Evolutionary conservation across 2,113 vertebrate species (phyloP), one percentile per base, ranked within the genome.

Genomic region (Cebus imitator): DNA sequence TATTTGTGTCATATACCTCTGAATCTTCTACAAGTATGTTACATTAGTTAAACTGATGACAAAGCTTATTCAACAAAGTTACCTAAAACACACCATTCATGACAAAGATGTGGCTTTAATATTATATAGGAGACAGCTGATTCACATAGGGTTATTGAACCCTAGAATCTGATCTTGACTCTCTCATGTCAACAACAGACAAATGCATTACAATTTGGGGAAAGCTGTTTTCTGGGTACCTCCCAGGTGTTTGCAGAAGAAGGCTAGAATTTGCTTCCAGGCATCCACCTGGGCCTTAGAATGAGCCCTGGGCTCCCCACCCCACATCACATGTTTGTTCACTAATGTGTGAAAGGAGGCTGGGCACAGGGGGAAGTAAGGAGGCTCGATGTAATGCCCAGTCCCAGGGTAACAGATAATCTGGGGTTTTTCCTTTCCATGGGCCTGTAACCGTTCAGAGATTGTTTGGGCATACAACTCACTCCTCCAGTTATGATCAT

Each of bases 401-500:
- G 99, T 98, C 94, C 98, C 99, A 4, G 99, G 99, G 85, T 99
- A 99, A 48, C 87, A 98, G 25, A 99, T 35, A 95, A 99, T 87
- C 96, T 99, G 88, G 73, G 98, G 99, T 23, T 98, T 98, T 35
- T 98, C 96, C 97, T 99, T 99, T 66, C 99, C 98, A 0, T 99
- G 98, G 68, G 97, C 98, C 97, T 98, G 98, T 95, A 99, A 98
- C 14, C 94, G 98, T 17, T 98, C 98, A 37, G 98, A 98, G 1
- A 99, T 99, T 87, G 97, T 98, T 25, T 97, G 80, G 14, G 99
- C 99, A 91, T 97, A 99, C 17, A 99, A 92, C 27, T 97, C 97
- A 8, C 99, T 99, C 90, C 98, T 99, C 99, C 99, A 99, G 98
- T 99, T 99, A 96, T 13, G 98, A 97, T 99, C 99, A 13, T 99